Evolutionary conservation across 2,113 vertebrate genomes (phyloP).

Genomic region (Mirounga angustirostris): DNA sequence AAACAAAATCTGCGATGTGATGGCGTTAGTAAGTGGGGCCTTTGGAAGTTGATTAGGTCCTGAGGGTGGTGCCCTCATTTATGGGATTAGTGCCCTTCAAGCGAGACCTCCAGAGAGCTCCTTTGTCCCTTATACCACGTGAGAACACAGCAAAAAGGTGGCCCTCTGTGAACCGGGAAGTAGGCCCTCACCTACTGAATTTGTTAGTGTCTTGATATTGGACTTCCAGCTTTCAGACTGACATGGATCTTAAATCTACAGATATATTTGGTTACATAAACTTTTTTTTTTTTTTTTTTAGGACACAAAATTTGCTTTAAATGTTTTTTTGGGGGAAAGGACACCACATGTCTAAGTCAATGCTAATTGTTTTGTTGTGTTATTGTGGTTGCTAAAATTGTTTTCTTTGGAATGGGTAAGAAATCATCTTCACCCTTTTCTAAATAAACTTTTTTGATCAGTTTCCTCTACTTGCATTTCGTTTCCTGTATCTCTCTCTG

Average conservation of each 20-base stretch:
- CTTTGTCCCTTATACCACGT: neutral
- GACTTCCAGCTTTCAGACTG: neutral
- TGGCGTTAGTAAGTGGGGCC: neutral
- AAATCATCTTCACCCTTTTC: neutral
- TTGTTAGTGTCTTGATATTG: neutral
- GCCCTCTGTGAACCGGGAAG: neutral
- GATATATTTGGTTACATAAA: neutral
- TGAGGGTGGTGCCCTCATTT: neutral
- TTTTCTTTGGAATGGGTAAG: neutral
- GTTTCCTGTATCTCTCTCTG: neutral
- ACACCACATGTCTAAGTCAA: neutral
- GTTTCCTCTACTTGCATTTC: constrained; percentile 6
- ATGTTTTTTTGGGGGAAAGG: too few relatives aligned
- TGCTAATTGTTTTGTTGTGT: neutral
- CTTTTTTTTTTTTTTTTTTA: neutral
- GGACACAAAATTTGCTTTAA: too few relatives aligned
- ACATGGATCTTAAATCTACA: neutral
- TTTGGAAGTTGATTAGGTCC: neutral
- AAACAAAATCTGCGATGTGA: neutral
- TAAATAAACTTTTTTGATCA: neutral
- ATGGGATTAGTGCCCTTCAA: neutral
- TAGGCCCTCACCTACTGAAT: neutral
- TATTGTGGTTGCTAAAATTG: neutral
- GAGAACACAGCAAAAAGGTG: neutral
- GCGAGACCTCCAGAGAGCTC: neutral